Conservation (phyloP, 2,888 invertebrate genomes). For the Ophion ellenae region DNA sequence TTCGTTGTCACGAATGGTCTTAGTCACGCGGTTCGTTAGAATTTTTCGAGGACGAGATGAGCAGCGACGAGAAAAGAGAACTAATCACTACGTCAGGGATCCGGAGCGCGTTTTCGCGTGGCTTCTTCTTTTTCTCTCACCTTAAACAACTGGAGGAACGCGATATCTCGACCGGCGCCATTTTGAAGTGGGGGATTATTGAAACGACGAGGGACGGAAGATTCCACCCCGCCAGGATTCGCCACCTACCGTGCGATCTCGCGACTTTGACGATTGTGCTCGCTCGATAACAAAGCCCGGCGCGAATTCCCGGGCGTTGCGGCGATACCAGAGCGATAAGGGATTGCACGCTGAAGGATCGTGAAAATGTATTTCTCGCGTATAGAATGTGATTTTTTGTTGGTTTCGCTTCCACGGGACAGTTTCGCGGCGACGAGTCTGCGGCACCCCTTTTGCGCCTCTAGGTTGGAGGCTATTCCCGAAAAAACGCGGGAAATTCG, state of each 20-base stretch:
- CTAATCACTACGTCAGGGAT: not conserved
- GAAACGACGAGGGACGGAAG: constrained; percentile 22
- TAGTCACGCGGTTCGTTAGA: not conserved
- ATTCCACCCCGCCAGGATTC: not conserved
- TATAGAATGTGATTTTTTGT: not conserved
- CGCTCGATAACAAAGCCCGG: not conserved
- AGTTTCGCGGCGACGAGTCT: not conserved
- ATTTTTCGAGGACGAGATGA: not conserved
- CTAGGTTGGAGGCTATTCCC: constrained; percentile 38
- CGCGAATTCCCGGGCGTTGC: not conserved
- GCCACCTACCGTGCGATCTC: not conserved
- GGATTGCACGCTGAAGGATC: not conserved
- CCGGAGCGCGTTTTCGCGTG: constrained; percentile 24
- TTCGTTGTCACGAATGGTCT: not conserved
- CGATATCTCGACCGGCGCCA: constrained; percentile 57
- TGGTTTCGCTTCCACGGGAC: not conserved
- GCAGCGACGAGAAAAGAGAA: not conserved
- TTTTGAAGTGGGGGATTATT: constrained; percentile 61
- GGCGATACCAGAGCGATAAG: not conserved
- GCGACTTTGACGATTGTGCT: constrained; percentile 5
- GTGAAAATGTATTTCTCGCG: not conserved
- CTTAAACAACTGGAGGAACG: constrained; percentile 55
- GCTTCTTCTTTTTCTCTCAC: constrained; percentile 38
- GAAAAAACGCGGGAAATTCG: constrained; percentile 22
- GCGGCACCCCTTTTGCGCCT: not conserved